phyloP scores from a whole-genome alignment of 1,140 invertebrate genomes.

The Ips typographus region DNA sequence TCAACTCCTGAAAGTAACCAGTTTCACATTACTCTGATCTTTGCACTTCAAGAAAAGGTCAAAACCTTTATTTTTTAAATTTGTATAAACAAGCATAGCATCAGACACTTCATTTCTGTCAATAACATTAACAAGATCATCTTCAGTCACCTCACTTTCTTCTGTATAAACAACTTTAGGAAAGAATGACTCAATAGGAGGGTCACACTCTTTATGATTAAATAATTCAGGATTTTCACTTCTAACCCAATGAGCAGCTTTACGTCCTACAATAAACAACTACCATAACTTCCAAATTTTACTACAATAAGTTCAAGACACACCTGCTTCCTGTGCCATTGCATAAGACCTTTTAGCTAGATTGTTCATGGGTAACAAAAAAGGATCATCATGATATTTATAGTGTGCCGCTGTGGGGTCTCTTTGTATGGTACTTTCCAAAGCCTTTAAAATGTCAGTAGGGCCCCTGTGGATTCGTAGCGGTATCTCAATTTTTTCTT shows the following conservation, averaged over 20 bases:
- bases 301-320: neutral
- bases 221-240: conserved; percentile 77
- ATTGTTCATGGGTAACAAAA: conserved; percentile 78
- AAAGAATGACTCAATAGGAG: conserved; percentile 68
- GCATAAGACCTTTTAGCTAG: conserved; percentile 70
- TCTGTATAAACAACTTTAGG: conserved; percentile 70
- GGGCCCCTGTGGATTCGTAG: conserved; percentile 70
- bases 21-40: conserved; percentile 13
- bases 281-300: neutral
- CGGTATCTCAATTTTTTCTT: conserved; percentile 60
- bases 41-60: too few relatives aligned
- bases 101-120: conserved; percentile 65
- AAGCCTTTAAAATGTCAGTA: conserved; percentile 80
- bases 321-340: conserved; percentile 79
- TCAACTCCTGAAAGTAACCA: conserved; percentile 55
- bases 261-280: conserved; percentile 52
- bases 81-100: conserved; percentile 71
- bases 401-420: conserved; percentile 83
- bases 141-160: conserved; percentile 67
- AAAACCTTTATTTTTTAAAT: conserved; percentile 64
- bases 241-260: conserved; percentile 82
- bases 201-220: conserved; percentile 69
- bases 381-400: conserved; percentile 90
- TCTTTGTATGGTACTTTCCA: conserved; percentile 69
- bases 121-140: conserved; percentile 66